Percentiles rank a stretch among this genome's conserved stretches.
These are phyloP conservation scores for Microtus oregoni DNA, from an alignment of 2,113 vertebrate species.

Conservation along the genomic window DNA sequence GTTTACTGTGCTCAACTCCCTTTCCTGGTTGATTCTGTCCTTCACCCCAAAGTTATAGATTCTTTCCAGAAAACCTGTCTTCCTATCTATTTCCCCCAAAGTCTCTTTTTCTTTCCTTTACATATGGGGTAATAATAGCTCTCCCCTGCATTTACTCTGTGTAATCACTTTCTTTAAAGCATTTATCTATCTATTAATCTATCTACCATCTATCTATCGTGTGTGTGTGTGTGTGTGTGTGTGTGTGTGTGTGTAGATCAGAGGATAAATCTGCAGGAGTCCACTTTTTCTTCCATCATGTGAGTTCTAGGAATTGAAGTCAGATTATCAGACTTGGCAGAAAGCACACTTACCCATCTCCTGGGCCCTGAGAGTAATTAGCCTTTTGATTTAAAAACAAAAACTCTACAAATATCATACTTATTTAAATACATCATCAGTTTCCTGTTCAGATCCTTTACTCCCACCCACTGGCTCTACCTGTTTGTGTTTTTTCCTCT, in stretches of 20 bases:
- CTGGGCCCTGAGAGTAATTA: not conserved
- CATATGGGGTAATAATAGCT: not conserved
- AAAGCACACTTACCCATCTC: not conserved
- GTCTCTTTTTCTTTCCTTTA: not conserved
- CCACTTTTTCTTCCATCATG: not conserved
- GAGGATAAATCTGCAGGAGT: not conserved
- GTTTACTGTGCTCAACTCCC: not conserved
- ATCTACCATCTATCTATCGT: not conserved
- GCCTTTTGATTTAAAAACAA: not conserved
- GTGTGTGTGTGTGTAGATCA: not conserved
- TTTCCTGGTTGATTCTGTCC: not conserved
- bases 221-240: not conserved
- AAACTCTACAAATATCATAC: conserved; percentile 14
- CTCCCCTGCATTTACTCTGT: not conserved
- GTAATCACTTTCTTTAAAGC: not conserved
- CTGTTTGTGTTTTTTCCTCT: not conserved
- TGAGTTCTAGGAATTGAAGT: not conserved
- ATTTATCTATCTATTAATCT: not conserved
- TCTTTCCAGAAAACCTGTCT: conserved; percentile 29
- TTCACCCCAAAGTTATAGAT: not conserved
- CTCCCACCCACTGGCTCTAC: not conserved
- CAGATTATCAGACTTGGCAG: not conserved
- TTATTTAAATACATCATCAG: conserved; percentile 31
- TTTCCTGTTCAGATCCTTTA: conserved; percentile 17
- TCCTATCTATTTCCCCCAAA: not conserved